A percentile compares a stretch with the other conserved stretches of the same genome.
Evolutionary conservation across 2,113 vertebrate genomes (phyloP).

Genomic region (Tamias sibiricus): DNA sequence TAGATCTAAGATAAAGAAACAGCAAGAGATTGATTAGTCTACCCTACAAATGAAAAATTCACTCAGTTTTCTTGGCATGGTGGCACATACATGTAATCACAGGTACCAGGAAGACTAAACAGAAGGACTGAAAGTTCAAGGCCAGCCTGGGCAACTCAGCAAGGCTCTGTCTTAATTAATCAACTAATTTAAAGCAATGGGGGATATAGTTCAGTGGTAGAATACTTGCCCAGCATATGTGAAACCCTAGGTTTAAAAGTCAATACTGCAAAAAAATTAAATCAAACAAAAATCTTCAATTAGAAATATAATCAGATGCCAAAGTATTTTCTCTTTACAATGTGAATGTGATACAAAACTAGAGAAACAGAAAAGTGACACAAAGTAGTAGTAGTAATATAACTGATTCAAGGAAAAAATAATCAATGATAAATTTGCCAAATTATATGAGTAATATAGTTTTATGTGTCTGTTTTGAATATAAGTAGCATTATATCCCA

Average conservation of each 20-base stretch:
- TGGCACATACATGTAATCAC: too few relatives aligned
- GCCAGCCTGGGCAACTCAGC: too few relatives aligned
- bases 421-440: conserved; percentile 6
- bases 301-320: background rate
- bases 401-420: background rate
- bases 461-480: background rate
- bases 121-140: too few relatives aligned
- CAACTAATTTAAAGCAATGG: too few relatives aligned
- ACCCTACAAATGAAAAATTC: background rate
- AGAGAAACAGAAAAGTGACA: background rate
- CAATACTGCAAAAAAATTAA: too few relatives aligned
- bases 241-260: too few relatives aligned
- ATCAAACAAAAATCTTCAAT: background rate
- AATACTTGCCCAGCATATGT: too few relatives aligned
- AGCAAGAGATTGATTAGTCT: background rate
- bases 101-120: too few relatives aligned
- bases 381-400: background rate
- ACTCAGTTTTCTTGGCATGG: background rate
- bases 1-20: conserved; percentile 25
- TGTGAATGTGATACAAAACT: background rate
- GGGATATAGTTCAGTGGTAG: too few relatives aligned
- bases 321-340: background rate
- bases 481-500: background rate
- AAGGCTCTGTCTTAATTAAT: too few relatives aligned
- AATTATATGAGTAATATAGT: background rate